Conservation (phyloP, 2,888 invertebrate genomes). For the Caenorhabditis sulstoni region DNA sequence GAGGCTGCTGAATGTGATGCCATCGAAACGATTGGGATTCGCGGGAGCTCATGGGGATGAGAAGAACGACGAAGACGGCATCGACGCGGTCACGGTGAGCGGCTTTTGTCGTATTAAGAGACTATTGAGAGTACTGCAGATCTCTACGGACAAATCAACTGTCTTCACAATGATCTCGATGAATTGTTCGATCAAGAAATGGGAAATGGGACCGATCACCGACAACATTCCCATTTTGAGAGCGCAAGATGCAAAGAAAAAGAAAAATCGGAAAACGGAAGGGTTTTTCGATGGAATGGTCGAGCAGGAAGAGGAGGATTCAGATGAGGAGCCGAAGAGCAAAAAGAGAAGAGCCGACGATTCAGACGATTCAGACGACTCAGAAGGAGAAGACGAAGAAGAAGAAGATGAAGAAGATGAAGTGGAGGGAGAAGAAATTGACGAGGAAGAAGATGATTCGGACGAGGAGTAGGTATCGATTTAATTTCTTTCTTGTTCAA, state of each 20-base stretch:
- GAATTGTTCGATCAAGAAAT: constrained; percentile 57
- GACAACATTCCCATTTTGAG: constrained; percentile 68
- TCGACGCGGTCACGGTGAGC: constrained; percentile 60
- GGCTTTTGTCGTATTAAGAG: no score
- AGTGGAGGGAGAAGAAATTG: constrained; percentile 27
- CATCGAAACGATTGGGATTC: constrained; percentile 69
- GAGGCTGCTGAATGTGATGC: constrained; percentile 71
- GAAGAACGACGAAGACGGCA: constrained; percentile 59
- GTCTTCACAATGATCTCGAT: constrained; percentile 56
- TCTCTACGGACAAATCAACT: constrained; percentile 45
- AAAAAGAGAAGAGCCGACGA: constrained; percentile 32
- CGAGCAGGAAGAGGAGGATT: constrained; percentile 27
- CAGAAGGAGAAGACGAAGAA: constrained; percentile 18
- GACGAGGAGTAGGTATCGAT: constrained; percentile 18
- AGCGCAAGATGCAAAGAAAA: constrained; percentile 66
- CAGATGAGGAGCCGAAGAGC: constrained; percentile 25
- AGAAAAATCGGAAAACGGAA: constrained; percentile 58
- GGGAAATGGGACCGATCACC: constrained; percentile 61
- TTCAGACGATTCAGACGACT: constrained; percentile 27
- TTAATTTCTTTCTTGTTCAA: constrained; percentile 9
- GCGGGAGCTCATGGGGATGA: constrained; percentile 65
- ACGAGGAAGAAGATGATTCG: constrained; percentile 17
- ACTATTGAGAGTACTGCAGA: no score
- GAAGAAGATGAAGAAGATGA: constrained; percentile 31
- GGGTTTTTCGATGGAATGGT: constrained; percentile 65